A percentile compares a stretch with the other conserved stretches of the same genome.
Conservation (phyloP, 2,888 invertebrate species). For the Alcis repandata region DNA sequence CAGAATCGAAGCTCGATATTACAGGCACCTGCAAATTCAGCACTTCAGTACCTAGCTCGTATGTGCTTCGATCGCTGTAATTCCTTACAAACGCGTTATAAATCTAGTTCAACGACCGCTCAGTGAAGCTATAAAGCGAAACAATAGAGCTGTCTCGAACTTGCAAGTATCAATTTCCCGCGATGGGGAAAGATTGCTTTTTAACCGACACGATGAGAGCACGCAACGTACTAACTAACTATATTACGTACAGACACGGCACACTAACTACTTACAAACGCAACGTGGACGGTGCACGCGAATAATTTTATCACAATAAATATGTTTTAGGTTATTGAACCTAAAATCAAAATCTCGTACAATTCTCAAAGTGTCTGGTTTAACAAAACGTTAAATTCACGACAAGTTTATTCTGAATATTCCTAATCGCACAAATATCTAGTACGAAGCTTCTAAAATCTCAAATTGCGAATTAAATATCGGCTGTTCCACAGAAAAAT, state of each 20-base stretch:
- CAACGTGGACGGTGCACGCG: conserved; percentile 8
- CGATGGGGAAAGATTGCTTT: conserved; percentile 37
- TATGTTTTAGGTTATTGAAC: no score
- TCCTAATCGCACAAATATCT: no score
- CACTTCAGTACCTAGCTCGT: background rate
- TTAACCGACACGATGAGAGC: conserved; percentile 20
- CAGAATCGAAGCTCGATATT: conserved; percentile 1
- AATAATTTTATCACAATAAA: background rate
- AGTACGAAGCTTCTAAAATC: no score
- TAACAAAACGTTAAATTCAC: no score
- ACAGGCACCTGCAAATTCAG: conserved; percentile 5
- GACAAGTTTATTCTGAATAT: no score
- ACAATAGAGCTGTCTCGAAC: conserved; percentile 33
- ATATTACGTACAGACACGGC: conserved; percentile 35
- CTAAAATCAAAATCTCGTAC: no score
- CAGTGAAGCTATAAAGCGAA: conserved; percentile 17
- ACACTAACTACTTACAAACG: conserved; percentile 8
- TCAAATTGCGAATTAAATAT: no score
- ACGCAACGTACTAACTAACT: conserved; percentile 33
- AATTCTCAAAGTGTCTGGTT: background rate
- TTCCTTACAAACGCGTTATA: conserved; percentile 24
- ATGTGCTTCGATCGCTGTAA: conserved; percentile 9
- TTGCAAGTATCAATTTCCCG: conserved; percentile 38
- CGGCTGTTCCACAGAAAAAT: no score
- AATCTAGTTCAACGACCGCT: conserved; percentile 26